Evolutionary conservation across 2,888 invertebrate species (phyloP), one percentile per base, ranked within the genome.

Genomic region (Colostygia pectinataria): DNA sequence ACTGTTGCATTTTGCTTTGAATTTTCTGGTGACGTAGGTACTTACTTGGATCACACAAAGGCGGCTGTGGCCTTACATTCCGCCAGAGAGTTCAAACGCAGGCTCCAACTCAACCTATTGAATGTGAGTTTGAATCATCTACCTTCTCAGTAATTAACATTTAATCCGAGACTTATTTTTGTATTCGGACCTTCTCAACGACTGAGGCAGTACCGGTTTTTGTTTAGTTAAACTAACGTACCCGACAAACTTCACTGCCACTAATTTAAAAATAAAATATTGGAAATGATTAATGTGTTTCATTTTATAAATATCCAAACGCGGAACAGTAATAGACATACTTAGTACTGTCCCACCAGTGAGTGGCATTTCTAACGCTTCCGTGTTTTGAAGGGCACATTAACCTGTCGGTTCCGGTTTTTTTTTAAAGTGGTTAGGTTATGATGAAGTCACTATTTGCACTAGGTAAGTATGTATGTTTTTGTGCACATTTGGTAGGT

Each of bases 251-350:
- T 90, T 89, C 89, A 90, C 89, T 90, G 89, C 89, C 89, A 90
- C 85, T 88, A 89, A 89, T 83, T 87, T 88, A 89, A 89, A 84
- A 88, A 88, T 88, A 87, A 89, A 89, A 84, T 89, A 90, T 87
- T 87, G 85, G 86, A 88, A 88, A 87, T 68, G 76, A 83, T 56
- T 29, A 42, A 2, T 54, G 39, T 23, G 37, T 39, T 50, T 60
- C 50, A 58, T 53, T 57, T 42, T 54, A 36, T 3, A 15, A 18
- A 32, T 18, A 9, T 7, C 7, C 4, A 29, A 5, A 7, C 7
- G 6, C 5, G 25, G 18, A 3, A 18, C 20, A 20, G 1, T 6
- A 20, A 4, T 20, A 20, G 20, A 4, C 20, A 20, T 6, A 20
- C 5, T 20, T 6, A 20, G n/a, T n/a, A n/a, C n/a, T n/a, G n/a